phyloP scores from a whole-genome alignment of 2,888 invertebrate genomes.

The Cataglyphis cursor region DNA sequence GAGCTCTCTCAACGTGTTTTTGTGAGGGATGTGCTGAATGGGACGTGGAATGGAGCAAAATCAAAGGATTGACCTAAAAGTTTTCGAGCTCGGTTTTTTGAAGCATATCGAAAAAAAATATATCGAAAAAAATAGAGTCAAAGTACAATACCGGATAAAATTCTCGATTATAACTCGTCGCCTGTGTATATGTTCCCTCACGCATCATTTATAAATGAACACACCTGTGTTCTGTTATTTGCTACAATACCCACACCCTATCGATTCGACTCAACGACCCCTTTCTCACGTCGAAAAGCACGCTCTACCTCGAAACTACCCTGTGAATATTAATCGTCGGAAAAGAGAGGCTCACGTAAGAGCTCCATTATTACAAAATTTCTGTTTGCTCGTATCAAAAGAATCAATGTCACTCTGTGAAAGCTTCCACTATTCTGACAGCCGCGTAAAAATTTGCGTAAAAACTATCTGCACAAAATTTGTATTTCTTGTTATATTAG shows the following conservation, averaged over 20 bases:
- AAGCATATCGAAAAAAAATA: not conserved
- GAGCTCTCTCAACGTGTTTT: not conserved
- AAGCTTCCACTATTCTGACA: not conserved
- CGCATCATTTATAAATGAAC: conserved; percentile 25
- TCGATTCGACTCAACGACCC: conserved; percentile 57
- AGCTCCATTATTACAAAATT: conserved; percentile 2
- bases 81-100: not conserved
- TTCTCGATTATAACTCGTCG: conserved; percentile 1
- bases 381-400: not conserved
- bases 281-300: conserved; percentile 41
- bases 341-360: not conserved
- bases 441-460: not conserved
- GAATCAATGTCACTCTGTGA: not conserved
- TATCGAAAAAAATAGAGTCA: not conserved
- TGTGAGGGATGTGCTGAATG: not conserved
- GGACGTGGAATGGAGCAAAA: not conserved
- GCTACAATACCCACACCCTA: conserved; percentile 41
- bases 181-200: not conserved
- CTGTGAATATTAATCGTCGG: conserved; percentile 24
- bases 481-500: not conserved
- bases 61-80: not conserved
- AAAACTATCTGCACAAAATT: not conserved
- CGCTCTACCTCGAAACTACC: conserved; percentile 17
- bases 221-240: conserved; percentile 44
- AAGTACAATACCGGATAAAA: not conserved